Percentiles rank a stretch among this genome's conserved stretches.
Conservation (phyloP, 2,888 invertebrate genomes). For the Sipha maydis region DNA sequence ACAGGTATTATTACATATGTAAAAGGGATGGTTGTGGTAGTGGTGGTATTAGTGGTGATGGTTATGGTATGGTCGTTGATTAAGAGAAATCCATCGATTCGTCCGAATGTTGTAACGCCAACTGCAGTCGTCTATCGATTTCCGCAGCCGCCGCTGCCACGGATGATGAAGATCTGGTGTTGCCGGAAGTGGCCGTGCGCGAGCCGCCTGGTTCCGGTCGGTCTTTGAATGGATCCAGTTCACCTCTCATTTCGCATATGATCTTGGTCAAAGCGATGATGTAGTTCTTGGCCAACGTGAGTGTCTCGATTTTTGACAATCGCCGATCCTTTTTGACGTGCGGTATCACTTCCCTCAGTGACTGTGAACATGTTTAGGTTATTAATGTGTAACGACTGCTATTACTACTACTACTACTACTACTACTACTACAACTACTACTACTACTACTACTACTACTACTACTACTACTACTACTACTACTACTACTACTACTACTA, state of each 20-base stretch:
- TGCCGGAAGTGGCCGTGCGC: not conserved
- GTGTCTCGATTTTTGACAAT: constrained; percentile 82
- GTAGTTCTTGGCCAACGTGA: constrained; percentile 84
- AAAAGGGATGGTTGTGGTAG: not conserved
- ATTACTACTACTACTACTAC: too few species aligned
- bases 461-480: too few species aligned
- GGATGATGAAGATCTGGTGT: not conserved
- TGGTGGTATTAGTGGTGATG: not conserved
- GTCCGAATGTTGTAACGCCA: constrained; percentile 51
- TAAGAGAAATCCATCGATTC: constrained; percentile 57
- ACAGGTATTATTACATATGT: not conserved
- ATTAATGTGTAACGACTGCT: too few species aligned
- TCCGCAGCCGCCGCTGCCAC: constrained; percentile 35
- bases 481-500: too few species aligned
- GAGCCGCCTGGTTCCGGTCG: not conserved
- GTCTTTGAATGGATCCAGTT: constrained; percentile 52
- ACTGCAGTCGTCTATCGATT: constrained; percentile 44
- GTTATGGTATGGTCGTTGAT: not conserved
- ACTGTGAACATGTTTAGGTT: constrained; percentile 69
- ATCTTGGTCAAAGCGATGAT: constrained; percentile 84
- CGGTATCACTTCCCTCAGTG: constrained; percentile 80
- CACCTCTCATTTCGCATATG: constrained; percentile 75
- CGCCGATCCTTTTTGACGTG: constrained; percentile 82
- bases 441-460: too few species aligned
- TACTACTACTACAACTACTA: too few species aligned